Evolutionary conservation across 2,113 vertebrate genomes (phyloP).

Genomic region (Lamprotornis superbus): DNA sequence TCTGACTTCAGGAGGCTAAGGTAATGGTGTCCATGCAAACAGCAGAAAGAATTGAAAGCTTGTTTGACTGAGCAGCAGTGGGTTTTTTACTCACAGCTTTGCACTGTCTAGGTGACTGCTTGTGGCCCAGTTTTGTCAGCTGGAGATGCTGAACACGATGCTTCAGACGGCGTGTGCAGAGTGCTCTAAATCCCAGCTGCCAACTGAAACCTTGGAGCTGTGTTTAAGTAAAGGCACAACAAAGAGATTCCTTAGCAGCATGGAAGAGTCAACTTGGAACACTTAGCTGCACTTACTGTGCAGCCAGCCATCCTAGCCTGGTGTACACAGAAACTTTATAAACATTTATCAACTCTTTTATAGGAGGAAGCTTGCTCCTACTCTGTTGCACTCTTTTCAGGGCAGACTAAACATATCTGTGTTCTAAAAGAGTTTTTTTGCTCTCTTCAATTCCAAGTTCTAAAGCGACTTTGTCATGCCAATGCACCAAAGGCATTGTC

Average conservation of each 20-base stretch:
- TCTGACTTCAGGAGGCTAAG: neutral
- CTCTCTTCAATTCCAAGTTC: neutral
- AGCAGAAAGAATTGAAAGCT: neutral
- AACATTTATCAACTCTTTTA: neutral
- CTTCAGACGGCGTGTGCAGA: neutral
- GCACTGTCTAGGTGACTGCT: neutral
- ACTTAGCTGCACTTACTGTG: neutral
- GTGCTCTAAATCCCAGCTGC: neutral
- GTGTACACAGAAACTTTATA: neutral
- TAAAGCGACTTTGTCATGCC: neutral
- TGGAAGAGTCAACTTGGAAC: neutral
- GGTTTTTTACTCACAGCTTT: neutral
- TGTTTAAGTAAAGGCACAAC: neutral
- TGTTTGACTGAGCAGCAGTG: neutral
- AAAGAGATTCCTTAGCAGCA: neutral
- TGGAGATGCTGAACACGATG: neutral
- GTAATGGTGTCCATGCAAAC: neutral
- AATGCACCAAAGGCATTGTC: neutral
- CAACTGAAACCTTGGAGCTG: neutral
- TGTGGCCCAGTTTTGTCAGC: neutral
- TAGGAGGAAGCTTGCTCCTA: neutral
- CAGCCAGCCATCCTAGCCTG: neutral
- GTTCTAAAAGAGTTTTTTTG: fast-evolving
- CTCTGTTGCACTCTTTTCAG: neutral
- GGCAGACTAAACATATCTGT: neutral